Conservation (phyloP, 1,140 invertebrate genomes). For the Latrodectus geometricus region DNA sequence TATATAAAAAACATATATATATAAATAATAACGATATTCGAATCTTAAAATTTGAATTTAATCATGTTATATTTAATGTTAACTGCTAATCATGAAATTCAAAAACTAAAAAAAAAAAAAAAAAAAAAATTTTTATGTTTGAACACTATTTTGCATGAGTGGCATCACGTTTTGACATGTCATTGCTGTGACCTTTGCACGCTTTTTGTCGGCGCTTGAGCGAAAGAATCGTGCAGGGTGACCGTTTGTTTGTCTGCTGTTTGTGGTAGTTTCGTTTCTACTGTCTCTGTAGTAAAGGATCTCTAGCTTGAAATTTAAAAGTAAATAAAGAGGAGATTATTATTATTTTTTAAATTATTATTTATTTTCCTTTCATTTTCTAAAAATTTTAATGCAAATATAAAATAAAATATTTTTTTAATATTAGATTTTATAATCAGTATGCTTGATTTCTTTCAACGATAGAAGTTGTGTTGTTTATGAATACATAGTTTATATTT, state of each 20-base stretch:
- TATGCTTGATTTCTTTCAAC: not conserved
- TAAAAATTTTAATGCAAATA: not conserved
- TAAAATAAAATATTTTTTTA: not conserved
- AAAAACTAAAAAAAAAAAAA: no score
- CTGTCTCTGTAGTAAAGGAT: not conserved
- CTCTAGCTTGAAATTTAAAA: no score
- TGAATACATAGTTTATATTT: not conserved
- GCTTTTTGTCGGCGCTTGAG: slow-evolving; percentile 14
- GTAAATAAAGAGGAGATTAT: not conserved
- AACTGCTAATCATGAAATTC: no score
- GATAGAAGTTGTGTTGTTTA: not conserved
- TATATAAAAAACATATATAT: no score
- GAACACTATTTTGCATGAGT: not conserved
- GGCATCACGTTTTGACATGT: not conserved
- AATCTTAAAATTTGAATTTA: no score
- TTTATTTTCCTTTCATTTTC: not conserved
- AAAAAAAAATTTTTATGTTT: no score
- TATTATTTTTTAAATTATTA: not conserved
- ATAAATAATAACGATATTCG: no score
- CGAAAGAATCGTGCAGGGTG: slow-evolving; percentile 23
- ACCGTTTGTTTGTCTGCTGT: slow-evolving; percentile 5
- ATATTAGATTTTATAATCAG: not conserved
- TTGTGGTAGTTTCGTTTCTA: slow-evolving; percentile 1
- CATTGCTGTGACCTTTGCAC: slow-evolving; percentile 51
- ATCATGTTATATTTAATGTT: no score